Base-by-base conservation (phyloP, 2,797 vertebrate species). In the Remorina albescens region DNA sequence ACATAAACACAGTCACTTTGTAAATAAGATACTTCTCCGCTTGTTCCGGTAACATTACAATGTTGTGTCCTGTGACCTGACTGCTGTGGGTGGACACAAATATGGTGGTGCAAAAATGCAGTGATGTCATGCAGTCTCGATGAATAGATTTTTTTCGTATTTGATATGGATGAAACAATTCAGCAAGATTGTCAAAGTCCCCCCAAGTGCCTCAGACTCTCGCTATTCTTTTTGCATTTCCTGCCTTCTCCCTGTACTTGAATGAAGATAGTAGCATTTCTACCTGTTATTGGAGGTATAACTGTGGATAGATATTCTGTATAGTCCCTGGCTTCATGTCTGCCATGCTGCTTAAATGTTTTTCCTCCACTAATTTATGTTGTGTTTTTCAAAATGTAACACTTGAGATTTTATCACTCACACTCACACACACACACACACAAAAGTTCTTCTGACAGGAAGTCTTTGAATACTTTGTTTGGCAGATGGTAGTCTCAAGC, bases 401-500 rank as follows among this genome's bases (percentile, higher is more conserved):
- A 66, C 30, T 21, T 7, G 21, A 54, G 54, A 60, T 9, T 59
- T 62, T 30, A 34, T 15, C 2, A 42, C 28, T 67, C 26, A 36
- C n/a, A n/a, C n/a, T n/a, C n/a, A n/a, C n/a, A n/a, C n/a, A n/a
- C n/a, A n/a, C n/a, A n/a, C n/a, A n/a, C 3, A 19, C 32, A 34
- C 25, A 55, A 42, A 46, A 55, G 49, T 50, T 56, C 46, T 62
- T 81, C 44, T 61, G 2, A 56, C 2, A 51, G 36, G 42, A 21
- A 56, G 21, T 59, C 56, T 39, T 58, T 25, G 37, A 44, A 44
- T 42, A 69, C 13, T 70, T 63, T 21, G 13, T 65, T 50, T 65
- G 19, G 37, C 79, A 74, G 51, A 77, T 67, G 58, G 54, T 37
- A 67, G 32, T 62, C 51, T 67, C 76, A 74, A 75, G 63, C 61